phyloP scores from a whole-genome alignment of 2,797 vertebrate species.

The Protosalanx chinensis region DNA sequence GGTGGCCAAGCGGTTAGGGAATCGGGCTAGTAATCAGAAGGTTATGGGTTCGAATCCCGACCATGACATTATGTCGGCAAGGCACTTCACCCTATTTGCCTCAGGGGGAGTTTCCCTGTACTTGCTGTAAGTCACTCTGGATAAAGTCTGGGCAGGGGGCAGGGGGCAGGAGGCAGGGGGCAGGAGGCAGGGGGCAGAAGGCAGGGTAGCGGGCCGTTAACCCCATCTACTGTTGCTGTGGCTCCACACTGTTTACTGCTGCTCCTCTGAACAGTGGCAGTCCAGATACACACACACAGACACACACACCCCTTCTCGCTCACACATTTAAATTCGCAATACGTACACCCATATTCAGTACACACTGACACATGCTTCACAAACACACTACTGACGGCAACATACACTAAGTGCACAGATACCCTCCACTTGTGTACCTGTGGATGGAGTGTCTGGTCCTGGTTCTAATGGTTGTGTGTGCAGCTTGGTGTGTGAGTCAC shows the following conservation, averaged over 20 bases:
- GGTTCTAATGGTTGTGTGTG: constrained; percentile 20
- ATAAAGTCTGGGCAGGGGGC: too few relatives aligned
- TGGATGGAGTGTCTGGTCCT: constrained; percentile 23
- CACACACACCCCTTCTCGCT: neutral
- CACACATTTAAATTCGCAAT: neutral
- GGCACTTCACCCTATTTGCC: too few relatives aligned
- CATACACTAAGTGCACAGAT: neutral
- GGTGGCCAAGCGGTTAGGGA: constrained; percentile 3
- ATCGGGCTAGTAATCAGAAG: too few relatives aligned
- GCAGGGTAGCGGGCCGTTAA: constrained; percentile 26
- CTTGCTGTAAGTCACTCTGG: too few relatives aligned
- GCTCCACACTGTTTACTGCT: neutral
- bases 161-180: too few relatives aligned
- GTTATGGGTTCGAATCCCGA: too few relatives aligned
- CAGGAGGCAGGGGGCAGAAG: too few relatives aligned
- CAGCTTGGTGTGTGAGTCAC: constrained; percentile 6
- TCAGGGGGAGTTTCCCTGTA: too few relatives aligned
- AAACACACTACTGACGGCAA: neutral
- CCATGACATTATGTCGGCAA: too few relatives aligned
- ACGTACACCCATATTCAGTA: constrained; percentile 8
- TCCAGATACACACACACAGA: too few relatives aligned
- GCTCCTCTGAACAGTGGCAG: neutral
- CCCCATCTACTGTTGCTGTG: constrained; percentile 37
- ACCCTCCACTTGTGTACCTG: constrained; percentile 11
- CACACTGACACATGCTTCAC: neutral